A percentile compares a stretch with the other conserved stretches of the same genome.
These are phyloP conservation scores for Lasioglossum leucozonium DNA, from an alignment of 2,888 invertebrate genomes.

Conservation along the genomic window DNA sequence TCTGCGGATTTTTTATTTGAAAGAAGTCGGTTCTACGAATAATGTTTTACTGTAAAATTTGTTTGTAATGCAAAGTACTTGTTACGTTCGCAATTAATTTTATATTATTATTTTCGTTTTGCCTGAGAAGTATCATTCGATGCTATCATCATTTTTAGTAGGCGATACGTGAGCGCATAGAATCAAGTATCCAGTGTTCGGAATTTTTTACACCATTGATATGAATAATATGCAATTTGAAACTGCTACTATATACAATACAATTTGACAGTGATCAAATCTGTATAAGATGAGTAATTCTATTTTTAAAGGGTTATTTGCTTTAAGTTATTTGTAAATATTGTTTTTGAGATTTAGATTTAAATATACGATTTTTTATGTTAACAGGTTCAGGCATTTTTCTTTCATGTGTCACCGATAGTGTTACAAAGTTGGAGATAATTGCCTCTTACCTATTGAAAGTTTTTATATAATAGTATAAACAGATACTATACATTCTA, in stretches of 20 bases:
- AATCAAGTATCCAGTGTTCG: conserved; percentile 11
- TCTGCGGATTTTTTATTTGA: conserved; percentile 86
- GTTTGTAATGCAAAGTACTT: conserved; percentile 33
- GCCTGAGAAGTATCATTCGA: conserved; percentile 8
- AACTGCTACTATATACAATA: not conserved
- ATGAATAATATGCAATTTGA: conserved; percentile 8
- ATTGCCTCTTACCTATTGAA: conserved; percentile 23
- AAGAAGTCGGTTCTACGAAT: not conserved
- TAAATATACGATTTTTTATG: conserved; percentile 20
- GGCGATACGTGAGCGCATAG: not conserved
- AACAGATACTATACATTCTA: conserved; percentile 5
- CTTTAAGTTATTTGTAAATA: conserved; percentile 51
- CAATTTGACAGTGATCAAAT: conserved; percentile 21
- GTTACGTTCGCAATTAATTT: conserved; percentile 23
- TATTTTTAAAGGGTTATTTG: conserved; percentile 38
- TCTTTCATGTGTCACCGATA: conserved; percentile 21
- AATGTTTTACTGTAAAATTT: conserved; percentile 43
- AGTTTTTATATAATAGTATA: conserved; percentile 6
- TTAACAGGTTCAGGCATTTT: conserved; percentile 26
- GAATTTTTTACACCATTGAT: conserved; percentile 11
- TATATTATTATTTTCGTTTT: conserved; percentile 22
- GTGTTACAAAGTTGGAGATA: conserved; percentile 20
- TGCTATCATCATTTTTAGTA: conserved; percentile 1
- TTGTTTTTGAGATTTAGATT: conserved; percentile 20
- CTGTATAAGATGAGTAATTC: not conserved